Evolutionary conservation across 2,797 vertebrate genomes (phyloP).

Genomic region (Lagocephalus sceleratus): DNA sequence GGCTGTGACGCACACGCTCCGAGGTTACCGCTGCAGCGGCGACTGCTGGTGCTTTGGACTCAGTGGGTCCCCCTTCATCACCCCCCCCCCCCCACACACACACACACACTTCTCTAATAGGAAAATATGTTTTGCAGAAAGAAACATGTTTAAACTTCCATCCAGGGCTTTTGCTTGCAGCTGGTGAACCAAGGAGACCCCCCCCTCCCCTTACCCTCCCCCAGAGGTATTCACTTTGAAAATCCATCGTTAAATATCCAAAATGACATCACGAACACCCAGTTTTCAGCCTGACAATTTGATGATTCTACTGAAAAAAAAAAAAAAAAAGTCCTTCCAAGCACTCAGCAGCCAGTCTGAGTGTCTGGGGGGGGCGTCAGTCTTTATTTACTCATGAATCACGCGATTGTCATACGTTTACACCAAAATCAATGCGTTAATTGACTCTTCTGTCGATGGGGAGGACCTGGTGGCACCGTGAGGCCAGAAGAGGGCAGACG

Average conservation of each 20-base stretch:
- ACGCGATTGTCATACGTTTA: background rate
- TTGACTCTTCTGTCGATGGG: background rate
- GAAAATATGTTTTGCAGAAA: conserved; percentile 74
- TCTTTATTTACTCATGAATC: background rate
- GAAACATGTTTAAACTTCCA: conserved; percentile 58
- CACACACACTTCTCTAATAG: conserved; percentile 46
- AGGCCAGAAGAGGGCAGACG: conserved; percentile 74
- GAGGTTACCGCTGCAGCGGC: conserved; percentile 65
- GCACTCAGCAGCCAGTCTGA: conserved; percentile 10
- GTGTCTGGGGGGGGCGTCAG: conserved; percentile 1
- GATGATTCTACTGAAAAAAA: conserved; percentile 35
- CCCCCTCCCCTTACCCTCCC: too few species aligned
- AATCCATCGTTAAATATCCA: conserved; percentile 24
- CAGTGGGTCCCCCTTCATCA: conserved; percentile 7
- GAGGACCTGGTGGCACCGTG: conserved; percentile 31
- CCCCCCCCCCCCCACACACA: conserved; percentile 1
- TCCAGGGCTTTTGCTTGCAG: conserved; percentile 42
- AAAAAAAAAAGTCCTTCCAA: conserved; percentile 7
- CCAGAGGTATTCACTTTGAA: background rate
- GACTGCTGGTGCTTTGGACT: conserved; percentile 74
- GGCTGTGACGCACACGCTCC: conserved; percentile 68
- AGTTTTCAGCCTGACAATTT: conserved; percentile 39
- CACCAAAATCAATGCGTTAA: background rate
- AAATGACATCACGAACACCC: conserved; percentile 35
- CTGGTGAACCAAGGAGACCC: conserved; percentile 43